A percentile compares a stretch with the other conserved stretches of the same genome.
These are phyloP conservation scores for Odocoileus virginianus DNA, from an alignment of 2,113 vertebrate species.

Conservation along the genomic window DNA sequence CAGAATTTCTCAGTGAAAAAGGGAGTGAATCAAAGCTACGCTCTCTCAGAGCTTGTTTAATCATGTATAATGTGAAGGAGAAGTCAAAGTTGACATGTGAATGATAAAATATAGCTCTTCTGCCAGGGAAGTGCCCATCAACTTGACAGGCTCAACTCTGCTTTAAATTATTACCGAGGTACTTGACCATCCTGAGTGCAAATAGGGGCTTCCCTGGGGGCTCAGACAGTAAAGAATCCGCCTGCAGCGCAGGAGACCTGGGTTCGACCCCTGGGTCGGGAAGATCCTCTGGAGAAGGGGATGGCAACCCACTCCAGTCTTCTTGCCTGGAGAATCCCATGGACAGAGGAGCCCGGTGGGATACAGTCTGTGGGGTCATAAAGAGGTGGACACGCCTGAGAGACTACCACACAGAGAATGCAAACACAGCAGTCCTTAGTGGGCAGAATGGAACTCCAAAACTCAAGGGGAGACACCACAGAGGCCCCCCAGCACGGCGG, in stretches of 20 bases:
- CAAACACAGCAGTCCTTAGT: not conserved
- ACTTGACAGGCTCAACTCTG: not conserved
- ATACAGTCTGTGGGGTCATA: not conserved
- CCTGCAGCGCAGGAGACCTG: not conserved
- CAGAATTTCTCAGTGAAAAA: conserved; percentile 3
- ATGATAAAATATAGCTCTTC: not conserved
- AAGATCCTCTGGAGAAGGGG: not conserved
- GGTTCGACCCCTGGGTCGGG: not conserved
- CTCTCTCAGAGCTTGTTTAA: conserved; percentile 17
- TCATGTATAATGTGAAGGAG: not conserved
- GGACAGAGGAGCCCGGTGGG: not conserved
- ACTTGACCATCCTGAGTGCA: not conserved
- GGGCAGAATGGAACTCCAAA: not conserved
- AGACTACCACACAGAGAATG: not conserved
- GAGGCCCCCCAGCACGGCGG: not conserved
- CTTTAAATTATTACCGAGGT: not conserved
- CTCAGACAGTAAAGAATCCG: not conserved
- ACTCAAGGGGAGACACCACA: not conserved
- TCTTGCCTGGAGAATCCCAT: not conserved
- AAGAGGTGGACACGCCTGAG: not conserved
- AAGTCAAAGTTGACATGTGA: not conserved
- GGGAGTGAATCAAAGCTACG: not conserved
- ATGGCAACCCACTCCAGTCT: not conserved
- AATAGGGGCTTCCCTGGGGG: not conserved
- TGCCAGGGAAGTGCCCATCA: not conserved